Evolutionary conservation across 2,797 vertebrate genomes (phyloP).

Genomic region (Poecilia velifera): DNA sequence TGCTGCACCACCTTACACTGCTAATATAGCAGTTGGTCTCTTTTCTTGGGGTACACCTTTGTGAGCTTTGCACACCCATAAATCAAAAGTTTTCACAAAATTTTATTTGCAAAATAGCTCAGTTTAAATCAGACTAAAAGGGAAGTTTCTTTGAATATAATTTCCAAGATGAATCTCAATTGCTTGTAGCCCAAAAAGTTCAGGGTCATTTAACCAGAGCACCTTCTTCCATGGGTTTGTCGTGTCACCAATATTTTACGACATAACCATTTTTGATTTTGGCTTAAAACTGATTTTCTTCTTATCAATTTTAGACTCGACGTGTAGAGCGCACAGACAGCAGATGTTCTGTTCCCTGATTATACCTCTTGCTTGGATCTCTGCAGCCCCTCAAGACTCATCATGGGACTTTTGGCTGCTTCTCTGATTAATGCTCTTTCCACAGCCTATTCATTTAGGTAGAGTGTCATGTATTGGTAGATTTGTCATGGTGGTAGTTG

Average conservation of each 20-base stretch:
- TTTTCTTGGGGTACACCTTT: not conserved
- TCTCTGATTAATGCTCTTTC: not conserved
- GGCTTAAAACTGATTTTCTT: not conserved
- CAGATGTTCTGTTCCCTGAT: not conserved
- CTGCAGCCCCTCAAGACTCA: not conserved
- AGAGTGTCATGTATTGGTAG: not conserved
- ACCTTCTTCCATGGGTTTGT: not conserved
- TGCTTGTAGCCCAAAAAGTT: not conserved
- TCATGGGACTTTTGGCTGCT: not conserved
- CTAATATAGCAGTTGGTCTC: not conserved
- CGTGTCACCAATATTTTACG: not conserved
- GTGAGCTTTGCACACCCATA: not conserved
- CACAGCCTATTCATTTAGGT: not conserved
- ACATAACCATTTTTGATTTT: not conserved
- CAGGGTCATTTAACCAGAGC: not conserved
- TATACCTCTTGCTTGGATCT: not conserved
- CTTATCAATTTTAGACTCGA: not conserved
- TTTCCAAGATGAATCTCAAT: not conserved
- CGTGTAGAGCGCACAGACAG: not conserved
- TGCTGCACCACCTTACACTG: not conserved
- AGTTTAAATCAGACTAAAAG: not conserved
- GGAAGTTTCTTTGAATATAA: not conserved
- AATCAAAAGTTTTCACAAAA: not conserved
- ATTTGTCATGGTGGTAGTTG: not conserved
- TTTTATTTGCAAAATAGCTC: not conserved